Base-by-base conservation (phyloP, 2,113 vertebrate species). In the Muntiacus muntjak region DNA sequence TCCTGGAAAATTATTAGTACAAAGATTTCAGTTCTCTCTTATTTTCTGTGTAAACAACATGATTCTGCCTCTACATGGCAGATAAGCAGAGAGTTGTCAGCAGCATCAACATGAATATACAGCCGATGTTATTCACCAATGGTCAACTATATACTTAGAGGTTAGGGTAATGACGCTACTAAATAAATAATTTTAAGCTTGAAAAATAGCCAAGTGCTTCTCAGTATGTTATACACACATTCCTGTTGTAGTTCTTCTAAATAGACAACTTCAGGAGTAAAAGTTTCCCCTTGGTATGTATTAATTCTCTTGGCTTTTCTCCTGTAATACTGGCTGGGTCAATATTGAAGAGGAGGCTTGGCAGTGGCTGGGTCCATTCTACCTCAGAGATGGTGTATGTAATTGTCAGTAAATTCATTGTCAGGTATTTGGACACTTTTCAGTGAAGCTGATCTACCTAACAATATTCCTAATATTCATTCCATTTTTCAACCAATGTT, bases 391-490 rank as follows among this genome's bases (percentile, higher is more conserved):
- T 1, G 1, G 9, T 85, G 79, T 7, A 1, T 23, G 45, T 92
- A 23, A 17, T 92, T 81, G 26, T 5, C 10, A 52, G 14, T 21
- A 12, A 55, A 64, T 30, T 89, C n/a, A 33, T 45, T 67, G 30
- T 33, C 57, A 60, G 79, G n/a, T 60, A 71, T 71, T 87, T 26
- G 47, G 7, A 87, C 6, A 58, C 9, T 78, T 93, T 96, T 86
- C 67, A 54, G 43, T 64, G 62, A 88, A 81, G 43, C 17, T 54
- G 43, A 83, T 78, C n/a, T 91, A 54, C 57, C 76, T 87, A 11
- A 91, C 40, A 87, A n/a, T 93, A 86, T 89, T 92, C 7, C 7
- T 71, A 89, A 93, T 64, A 88, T 71, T 91, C 25, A 91, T 95
- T 79, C 52, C 28, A 7, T 71, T 45, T 95, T 96, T 78, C 30